Evolutionary conservation across 2,888 invertebrate genomes (phyloP), one percentile per base, ranked within the genome.

Genomic region (Pachydiplax longipennis): DNA sequence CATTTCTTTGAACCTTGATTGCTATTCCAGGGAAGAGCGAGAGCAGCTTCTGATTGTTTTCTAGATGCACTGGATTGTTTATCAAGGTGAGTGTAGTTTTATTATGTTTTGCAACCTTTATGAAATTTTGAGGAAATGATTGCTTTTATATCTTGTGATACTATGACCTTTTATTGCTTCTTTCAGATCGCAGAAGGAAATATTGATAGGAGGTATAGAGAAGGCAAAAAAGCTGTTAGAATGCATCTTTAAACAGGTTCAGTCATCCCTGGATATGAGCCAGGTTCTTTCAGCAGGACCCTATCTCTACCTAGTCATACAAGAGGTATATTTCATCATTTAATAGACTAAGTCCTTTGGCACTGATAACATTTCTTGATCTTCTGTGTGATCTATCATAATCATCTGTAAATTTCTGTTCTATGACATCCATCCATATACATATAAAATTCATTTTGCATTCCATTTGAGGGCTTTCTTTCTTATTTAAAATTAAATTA

Each of bases 251-350:
- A 95, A 96, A 92, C 96, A 97, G 92, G 97, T 98, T 22, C 97
- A 98, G 93, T 95, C 95, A 91, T 96, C 97, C 91, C 94, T 99
- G 48, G 97, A 98, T 92, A 96, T 97, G 93, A 96, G 97, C 92
- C 96, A 96, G 93, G 96, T 99, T n/a, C 96, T 96, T 91, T 96
- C 97, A 40, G 97, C 98, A 0, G 99, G 99, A 0, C 97, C 98
- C 0, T 99, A 98, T 94, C 95, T 98, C 81, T 98, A 98, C 93
- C 97, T 97, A 92, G 96, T 97, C 73, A 95, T 99, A 90, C 97
- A 97, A 92, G 98, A 98, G 95, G 98, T 98, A 92, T 93, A 93
- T 31, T 31, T 53, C 48, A 10, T 2, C 4, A 44, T 18, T 81
- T 12, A 22, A n/a, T 44, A 18, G 22, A 40, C 8, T 37, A 37